Percentiles rank a stretch among this genome's conserved stretches.
phyloP scores from a whole-genome alignment of 2,797 vertebrate genomes.

The Sebastes jordani region DNA sequence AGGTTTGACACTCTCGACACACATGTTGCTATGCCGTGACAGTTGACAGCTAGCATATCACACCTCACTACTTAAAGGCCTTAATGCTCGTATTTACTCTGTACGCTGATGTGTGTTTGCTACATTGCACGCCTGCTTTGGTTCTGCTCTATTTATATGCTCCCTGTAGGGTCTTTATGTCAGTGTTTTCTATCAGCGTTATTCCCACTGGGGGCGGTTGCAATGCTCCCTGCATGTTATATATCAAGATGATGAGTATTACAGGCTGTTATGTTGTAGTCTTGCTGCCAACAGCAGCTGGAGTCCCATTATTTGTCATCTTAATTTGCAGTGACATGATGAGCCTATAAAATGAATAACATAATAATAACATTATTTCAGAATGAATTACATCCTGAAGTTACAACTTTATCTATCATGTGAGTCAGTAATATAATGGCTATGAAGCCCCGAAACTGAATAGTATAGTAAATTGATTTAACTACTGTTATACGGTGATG shows the following conservation, averaged over 20 bases:
- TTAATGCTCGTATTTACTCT: not conserved
- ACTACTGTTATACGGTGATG: not conserved
- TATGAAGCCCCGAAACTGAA: not conserved
- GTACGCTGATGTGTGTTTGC: not conserved
- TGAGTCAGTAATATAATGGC: no score
- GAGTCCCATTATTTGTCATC: not conserved
- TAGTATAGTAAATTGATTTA: not conserved
- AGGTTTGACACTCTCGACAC: not conserved
- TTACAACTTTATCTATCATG: not conserved
- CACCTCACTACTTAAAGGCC: not conserved
- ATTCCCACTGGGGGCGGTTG: not conserved
- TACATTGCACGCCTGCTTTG: not conserved
- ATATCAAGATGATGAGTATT: constrained; percentile 4
- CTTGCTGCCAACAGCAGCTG: not conserved
- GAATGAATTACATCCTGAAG: not conserved
- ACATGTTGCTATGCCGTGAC: not conserved
- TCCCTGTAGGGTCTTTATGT: not conserved
- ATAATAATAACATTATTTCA: not conserved
- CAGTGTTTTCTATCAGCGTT: not conserved
- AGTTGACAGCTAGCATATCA: not conserved
- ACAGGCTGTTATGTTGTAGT: not conserved
- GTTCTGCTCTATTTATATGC: not conserved
- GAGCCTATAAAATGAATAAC: not conserved
- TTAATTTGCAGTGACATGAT: not conserved
- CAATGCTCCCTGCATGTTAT: not conserved